Percentiles rank a stretch among this genome's conserved stretches.
Evolutionary conservation across 1,140 invertebrate genomes (phyloP).

Genomic region (Dreissena polymorpha): DNA sequence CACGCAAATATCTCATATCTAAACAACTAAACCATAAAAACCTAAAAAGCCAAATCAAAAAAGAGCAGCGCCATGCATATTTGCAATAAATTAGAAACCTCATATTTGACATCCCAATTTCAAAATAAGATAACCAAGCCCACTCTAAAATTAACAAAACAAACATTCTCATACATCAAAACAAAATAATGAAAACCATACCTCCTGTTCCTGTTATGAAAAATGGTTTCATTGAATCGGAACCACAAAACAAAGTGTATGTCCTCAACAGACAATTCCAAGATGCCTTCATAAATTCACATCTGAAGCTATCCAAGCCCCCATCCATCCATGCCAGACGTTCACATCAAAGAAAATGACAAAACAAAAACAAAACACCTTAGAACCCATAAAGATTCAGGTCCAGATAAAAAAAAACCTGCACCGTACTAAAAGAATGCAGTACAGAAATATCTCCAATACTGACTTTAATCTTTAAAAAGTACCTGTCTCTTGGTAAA

Average conservation of each 20-base stretch:
- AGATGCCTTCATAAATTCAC: slow-evolving; percentile 8
- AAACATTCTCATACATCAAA: slow-evolving; percentile 50
- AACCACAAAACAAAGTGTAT: slow-evolving; percentile 11
- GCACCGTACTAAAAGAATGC: slow-evolving; percentile 2
- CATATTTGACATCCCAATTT: slow-evolving; percentile 21
- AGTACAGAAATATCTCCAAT: slow-evolving; percentile 6
- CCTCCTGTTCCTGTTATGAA: neutral
- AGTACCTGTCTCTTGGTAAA: slow-evolving; percentile 25
- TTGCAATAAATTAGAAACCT: slow-evolving; percentile 28
- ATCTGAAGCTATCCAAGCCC: neutral
- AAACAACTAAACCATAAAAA: neutral
- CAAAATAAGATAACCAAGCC: slow-evolving; percentile 21
- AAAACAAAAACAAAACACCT: slow-evolving; percentile 12
- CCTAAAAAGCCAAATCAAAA: neutral
- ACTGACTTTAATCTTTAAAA: slow-evolving; percentile 20
- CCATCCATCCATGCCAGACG: slow-evolving; percentile 23
- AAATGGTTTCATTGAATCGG: slow-evolving; percentile 10
- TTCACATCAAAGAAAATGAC: slow-evolving; percentile 13
- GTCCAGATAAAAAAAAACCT: slow-evolving; percentile 35
- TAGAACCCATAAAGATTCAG: slow-evolving; percentile 29
- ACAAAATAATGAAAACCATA: slow-evolving; percentile 3
- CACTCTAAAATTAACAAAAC: slow-evolving; percentile 5
- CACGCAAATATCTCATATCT: neutral
- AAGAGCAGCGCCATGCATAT: too few relatives aligned
- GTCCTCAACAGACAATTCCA: slow-evolving; percentile 35